Evolutionary conservation across 2,888 invertebrate genomes (phyloP).

Genomic region (Drosophila nigritarsus): DNA sequence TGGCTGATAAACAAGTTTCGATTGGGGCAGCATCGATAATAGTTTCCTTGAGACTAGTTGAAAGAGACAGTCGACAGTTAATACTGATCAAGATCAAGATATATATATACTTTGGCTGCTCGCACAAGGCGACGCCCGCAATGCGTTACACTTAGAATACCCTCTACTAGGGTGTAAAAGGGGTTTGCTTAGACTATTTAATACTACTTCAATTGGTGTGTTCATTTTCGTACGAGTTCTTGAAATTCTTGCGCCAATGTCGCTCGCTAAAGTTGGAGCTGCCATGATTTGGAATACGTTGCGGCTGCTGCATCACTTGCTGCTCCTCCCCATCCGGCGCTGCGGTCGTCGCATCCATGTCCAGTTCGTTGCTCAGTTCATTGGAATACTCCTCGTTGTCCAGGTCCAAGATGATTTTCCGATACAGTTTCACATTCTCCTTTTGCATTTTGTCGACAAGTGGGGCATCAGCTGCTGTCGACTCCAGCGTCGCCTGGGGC

Average conservation of each 20-base stretch:
- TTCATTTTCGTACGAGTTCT: conserved; percentile 72
- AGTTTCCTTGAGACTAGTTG: background rate
- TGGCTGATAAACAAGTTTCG: background rate
- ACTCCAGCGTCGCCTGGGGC: conserved; percentile 7
- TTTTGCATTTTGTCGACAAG: conserved; percentile 47
- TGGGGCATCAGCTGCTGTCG: conserved; percentile 3
- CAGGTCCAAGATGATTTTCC: conserved; percentile 64
- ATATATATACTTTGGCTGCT: background rate
- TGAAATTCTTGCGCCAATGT: conserved; percentile 86
- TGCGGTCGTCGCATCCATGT: conserved; percentile 38
- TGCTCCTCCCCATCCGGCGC: conserved; percentile 12
- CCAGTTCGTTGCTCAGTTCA: conserved; percentile 66
- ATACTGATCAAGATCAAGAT: conserved; percentile 2
- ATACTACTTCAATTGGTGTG: conserved; percentile 50
- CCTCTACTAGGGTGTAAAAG: background rate
- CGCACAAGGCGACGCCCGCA: background rate
- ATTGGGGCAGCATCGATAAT: background rate
- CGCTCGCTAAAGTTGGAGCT: conserved; percentile 83
- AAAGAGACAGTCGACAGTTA: background rate
- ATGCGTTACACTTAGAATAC: conserved; percentile 1
- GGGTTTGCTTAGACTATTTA: background rate
- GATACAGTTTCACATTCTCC: conserved; percentile 68
- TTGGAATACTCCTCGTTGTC: conserved; percentile 70
- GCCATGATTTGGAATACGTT: conserved; percentile 33
- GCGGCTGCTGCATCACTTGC: conserved; percentile 18